Conservation (phyloP, 2,888 invertebrate genomes). For the Latheticus oryzae region DNA sequence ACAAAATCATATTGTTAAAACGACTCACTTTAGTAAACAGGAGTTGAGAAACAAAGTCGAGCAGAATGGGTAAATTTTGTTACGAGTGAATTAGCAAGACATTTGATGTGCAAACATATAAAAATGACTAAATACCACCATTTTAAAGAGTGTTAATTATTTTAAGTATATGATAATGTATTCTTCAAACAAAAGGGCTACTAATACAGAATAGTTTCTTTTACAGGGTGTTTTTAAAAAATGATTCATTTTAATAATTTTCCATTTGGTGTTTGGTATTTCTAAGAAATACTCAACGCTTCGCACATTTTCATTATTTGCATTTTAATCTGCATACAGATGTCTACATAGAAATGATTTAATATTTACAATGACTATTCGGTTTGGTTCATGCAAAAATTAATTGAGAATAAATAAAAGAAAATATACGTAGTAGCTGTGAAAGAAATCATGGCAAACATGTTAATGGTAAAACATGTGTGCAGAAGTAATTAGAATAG, state of each 20-base stretch:
- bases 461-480: conserved; percentile 59
- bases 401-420: conserved; percentile 28
- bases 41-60: conserved; percentile 10
- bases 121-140: conserved; percentile 43
- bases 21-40: not conserved
- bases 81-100: conserved; percentile 26
- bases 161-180: conserved; percentile 42
- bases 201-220: conserved; percentile 26
- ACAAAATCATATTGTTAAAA: conserved; percentile 3
- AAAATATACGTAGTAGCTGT: conserved; percentile 41
- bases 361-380: conserved; percentile 10
- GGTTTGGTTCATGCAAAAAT: conserved; percentile 22
- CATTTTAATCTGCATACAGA: conserved; percentile 7
- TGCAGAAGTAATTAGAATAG: conserved; percentile 63
- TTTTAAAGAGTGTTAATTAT: conserved; percentile 46
- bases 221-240: conserved; percentile 18
- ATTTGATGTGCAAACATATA: conserved; percentile 40
- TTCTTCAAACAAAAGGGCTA: conserved; percentile 34
- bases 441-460: conserved; percentile 55
- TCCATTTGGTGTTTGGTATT: not conserved
- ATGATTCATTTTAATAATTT: conserved; percentile 7
- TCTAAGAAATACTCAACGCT: conserved; percentile 10
- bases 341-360: conserved; percentile 3
- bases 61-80: conserved; percentile 20
- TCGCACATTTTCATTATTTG: conserved; percentile 29